Percentiles rank a stretch among this genome's conserved stretches.
These are phyloP conservation scores for Machaerirhynchus nigripectus DNA, from an alignment of 2,113 vertebrate genomes.

Conservation along the genomic window DNA sequence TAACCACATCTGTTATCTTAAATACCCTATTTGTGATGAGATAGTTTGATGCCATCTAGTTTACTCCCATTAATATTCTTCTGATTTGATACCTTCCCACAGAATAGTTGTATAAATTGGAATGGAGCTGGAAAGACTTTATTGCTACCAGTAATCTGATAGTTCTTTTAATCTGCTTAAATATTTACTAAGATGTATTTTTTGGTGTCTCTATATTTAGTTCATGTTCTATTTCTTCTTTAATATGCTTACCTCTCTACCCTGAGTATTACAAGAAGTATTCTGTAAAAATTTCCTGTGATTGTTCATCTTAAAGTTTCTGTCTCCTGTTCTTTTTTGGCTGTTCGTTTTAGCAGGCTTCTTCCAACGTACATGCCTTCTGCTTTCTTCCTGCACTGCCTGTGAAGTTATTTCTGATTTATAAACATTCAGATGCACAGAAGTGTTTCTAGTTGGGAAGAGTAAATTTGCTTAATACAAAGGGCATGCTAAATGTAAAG, in stretches of 20 bases:
- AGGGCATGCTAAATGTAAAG: background rate
- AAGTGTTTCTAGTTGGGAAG: background rate
- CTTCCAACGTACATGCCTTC: background rate
- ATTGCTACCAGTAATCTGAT: background rate
- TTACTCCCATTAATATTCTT: background rate
- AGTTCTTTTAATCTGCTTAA: background rate
- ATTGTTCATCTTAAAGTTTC: background rate
- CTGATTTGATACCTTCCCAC: background rate
- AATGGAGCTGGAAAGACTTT: background rate
- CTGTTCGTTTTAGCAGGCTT: background rate
- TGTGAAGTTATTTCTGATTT: background rate
- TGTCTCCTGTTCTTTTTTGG: background rate
- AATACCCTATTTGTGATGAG: background rate
- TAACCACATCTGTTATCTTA: background rate
- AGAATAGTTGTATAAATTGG: background rate
- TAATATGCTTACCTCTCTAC: background rate
- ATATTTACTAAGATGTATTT: background rate
- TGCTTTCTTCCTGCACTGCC: background rate
- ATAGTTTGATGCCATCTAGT: background rate
- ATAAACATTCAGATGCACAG: background rate
- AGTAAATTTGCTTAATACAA: background rate
- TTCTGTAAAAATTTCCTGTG: background rate
- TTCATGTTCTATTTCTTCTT: background rate
- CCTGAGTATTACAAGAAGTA: background rate
- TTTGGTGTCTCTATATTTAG: background rate